A percentile compares a stretch with the other conserved stretches of the same genome.
phyloP scores from a whole-genome alignment of 2,888 invertebrate genomes.

The Melieria omissa region DNA sequence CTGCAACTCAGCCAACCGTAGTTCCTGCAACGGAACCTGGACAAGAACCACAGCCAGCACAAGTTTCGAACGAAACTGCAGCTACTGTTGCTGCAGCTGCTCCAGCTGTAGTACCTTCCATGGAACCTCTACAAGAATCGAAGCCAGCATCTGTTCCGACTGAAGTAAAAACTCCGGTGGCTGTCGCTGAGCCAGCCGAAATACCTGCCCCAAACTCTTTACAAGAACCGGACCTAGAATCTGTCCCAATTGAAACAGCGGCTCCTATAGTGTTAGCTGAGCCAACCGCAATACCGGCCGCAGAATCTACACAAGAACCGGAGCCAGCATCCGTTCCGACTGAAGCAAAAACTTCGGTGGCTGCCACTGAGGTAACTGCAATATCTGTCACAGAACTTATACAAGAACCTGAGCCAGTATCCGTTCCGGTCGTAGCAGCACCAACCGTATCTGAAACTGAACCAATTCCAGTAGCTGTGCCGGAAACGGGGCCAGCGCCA shows the following conservation, averaged over 20 bases:
- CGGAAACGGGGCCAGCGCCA: background rate
- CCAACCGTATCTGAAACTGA: background rate
- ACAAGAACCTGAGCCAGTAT: background rate
- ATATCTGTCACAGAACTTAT: background rate
- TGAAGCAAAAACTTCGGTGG: background rate
- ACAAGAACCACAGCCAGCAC: background rate
- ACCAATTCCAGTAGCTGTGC: background rate
- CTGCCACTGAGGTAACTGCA: background rate
- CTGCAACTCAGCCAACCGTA: background rate
- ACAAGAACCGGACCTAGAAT: background rate
- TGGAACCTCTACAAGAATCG: conserved; percentile 8
- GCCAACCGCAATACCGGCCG: background rate
- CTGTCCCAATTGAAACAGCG: background rate
- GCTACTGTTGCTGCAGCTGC: background rate
- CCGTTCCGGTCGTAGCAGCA: background rate
- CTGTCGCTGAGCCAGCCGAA: background rate
- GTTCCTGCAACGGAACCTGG: background rate
- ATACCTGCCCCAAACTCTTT: background rate
- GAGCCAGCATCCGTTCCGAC: background rate
- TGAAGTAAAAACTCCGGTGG: background rate
- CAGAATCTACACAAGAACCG: background rate
- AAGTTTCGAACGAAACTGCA: background rate
- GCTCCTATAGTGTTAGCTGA: background rate
- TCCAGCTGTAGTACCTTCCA: background rate
- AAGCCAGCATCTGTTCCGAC: conserved; percentile 10